Conservation (phyloP, 2,113 vertebrate genomes). For the Hydropotes inermis region DNA sequence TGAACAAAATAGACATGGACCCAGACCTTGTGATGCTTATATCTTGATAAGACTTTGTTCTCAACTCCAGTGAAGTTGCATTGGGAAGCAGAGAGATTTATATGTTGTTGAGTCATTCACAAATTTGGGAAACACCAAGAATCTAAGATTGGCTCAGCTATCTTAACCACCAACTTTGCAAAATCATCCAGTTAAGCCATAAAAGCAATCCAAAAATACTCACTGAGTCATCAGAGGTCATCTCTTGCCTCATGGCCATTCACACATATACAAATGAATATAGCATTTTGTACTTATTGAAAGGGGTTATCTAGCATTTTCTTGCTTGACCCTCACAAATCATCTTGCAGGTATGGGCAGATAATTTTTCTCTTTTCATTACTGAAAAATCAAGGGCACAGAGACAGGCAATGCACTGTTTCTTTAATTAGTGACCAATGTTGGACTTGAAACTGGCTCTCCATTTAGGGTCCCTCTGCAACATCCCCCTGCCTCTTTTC, state of each 20-base stretch:
- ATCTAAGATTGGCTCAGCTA: neutral
- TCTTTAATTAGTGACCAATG: neutral
- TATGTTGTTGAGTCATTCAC: neutral
- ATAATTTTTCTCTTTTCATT: neutral
- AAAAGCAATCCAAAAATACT: slow-evolving; percentile 1
- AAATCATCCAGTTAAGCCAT: neutral
- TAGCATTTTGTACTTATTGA: neutral
- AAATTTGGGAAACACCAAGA: neutral
- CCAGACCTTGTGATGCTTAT: neutral
- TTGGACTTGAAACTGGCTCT: neutral
- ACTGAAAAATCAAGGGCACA: neutral
- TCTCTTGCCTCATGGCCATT: neutral
- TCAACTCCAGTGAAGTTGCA: neutral
- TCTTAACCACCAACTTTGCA: slow-evolving; percentile 5
- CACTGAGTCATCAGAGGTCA: neutral
- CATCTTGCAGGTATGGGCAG: neutral
- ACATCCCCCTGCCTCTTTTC: neutral
- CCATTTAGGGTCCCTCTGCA: neutral
- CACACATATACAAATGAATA: neutral
- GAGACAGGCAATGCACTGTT: neutral
- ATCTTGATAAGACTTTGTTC: neutral
- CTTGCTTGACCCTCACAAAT: neutral
- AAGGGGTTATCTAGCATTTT: neutral
- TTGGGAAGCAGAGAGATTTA: neutral
- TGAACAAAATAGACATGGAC: neutral